Evolutionary conservation across 2,797 vertebrate genomes (phyloP).

Genomic region (Geotrypetes seraphini): DNA sequence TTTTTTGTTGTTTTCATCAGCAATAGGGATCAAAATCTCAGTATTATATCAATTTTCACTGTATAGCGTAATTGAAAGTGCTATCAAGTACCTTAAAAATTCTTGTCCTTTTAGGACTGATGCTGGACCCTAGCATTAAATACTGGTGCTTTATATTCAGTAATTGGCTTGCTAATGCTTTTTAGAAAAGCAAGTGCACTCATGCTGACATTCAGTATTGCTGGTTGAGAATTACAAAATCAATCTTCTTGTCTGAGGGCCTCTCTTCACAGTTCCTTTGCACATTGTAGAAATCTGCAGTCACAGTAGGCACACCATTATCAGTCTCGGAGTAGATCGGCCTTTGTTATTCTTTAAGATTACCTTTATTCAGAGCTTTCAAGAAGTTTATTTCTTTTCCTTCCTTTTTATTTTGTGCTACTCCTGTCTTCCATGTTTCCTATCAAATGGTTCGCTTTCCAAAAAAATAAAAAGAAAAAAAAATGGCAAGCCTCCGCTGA

Average conservation of each 20-base stretch:
- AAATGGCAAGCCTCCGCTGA: no score
- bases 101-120: background rate
- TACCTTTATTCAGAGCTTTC: background rate
- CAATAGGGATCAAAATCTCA: no score
- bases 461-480: no score
- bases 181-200: background rate
- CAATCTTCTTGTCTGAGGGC: constrained; percentile 17
- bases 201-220: constrained; percentile 5
- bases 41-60: no score
- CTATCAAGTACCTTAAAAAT: background rate
- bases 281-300: constrained; percentile 7
- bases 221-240: constrained; percentile 17
- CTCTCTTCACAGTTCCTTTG: constrained; percentile 3
- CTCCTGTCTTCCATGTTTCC: background rate
- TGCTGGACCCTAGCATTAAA: constrained; percentile 3
- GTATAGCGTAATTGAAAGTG: constrained; percentile 1
- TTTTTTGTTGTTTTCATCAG: no score
- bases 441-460: background rate
- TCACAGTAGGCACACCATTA: constrained; percentile 25
- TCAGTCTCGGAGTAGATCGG: constrained; percentile 22
- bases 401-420: background rate
- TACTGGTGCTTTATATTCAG: background rate
- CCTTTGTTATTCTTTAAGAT: constrained; percentile 8
- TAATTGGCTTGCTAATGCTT: constrained; percentile 16
- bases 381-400: background rate